Evolutionary conservation across 2,113 vertebrate species (phyloP).

Genomic region (Cnemophilus loriae): DNA sequence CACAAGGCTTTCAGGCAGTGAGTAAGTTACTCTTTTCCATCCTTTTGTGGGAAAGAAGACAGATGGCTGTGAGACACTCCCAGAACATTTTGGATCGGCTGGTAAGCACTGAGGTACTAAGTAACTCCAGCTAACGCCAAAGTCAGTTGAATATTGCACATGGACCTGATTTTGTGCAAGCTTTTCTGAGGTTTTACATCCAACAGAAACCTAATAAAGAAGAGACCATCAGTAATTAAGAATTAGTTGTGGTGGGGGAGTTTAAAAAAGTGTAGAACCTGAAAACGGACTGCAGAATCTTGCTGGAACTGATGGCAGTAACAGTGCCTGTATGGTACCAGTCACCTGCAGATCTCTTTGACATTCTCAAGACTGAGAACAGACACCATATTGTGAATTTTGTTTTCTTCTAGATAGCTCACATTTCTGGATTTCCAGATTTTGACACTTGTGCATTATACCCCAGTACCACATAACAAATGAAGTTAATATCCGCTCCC

Average conservation of each 20-base stretch:
- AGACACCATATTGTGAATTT: neutral
- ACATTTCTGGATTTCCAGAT: neutral
- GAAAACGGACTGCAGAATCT: neutral
- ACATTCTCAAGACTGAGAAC: neutral
- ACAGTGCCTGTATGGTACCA: neutral
- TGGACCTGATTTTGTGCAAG: slow-evolving; percentile 90
- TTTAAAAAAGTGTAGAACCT: neutral
- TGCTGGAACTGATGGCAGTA: neutral
- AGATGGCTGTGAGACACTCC: slow-evolving; percentile 90
- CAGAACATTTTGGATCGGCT: slow-evolving; percentile 91
- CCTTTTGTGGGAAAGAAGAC: slow-evolving; percentile 91
- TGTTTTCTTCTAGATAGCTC: neutral
- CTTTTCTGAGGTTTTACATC: slow-evolving; percentile 86
- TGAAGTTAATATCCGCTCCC: neutral
- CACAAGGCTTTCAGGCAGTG: slow-evolving; percentile 85
- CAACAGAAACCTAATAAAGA: slow-evolving; percentile 84
- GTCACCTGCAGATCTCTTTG: neutral
- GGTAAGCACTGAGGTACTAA: slow-evolving; percentile 93
- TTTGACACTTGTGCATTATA: neutral
- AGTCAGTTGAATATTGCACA: slow-evolving; percentile 93
- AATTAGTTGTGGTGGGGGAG: neutral
- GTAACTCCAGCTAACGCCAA: slow-evolving; percentile 95
- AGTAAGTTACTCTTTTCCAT: slow-evolving; percentile 92
- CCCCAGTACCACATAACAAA: neutral
- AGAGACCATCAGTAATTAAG: neutral